Conservation (phyloP, 2,797 vertebrate species). For the Pteronotus mesoamericanus region DNA sequence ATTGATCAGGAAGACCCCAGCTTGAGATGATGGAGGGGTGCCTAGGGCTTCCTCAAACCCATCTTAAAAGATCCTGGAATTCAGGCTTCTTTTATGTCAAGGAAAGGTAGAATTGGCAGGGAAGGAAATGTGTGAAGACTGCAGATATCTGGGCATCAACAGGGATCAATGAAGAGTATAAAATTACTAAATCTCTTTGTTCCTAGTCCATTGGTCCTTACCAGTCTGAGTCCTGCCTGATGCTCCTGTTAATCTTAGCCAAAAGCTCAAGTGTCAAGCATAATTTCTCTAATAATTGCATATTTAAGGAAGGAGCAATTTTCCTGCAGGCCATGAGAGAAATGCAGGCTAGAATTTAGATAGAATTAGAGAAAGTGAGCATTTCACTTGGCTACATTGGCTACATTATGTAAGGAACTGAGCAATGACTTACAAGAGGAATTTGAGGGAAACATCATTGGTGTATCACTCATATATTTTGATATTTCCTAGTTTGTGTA, state of each 20-base stretch:
- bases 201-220: not conserved
- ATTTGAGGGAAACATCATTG: not conserved
- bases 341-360: not conserved
- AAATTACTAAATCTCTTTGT: not conserved
- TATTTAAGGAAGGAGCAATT: not conserved
- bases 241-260: not conserved
- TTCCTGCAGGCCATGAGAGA: not conserved
- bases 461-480: not conserved
- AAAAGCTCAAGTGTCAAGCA: not conserved
- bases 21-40: not conserved
- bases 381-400: not conserved
- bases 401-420: not conserved
- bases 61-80: not conserved
- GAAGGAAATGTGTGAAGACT: not conserved
- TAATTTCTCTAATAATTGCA: not conserved
- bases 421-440: not conserved
- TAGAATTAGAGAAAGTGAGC: not conserved
- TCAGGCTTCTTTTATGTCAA: not conserved
- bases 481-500: not conserved
- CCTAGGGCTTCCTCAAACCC: not conserved
- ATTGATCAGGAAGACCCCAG: not conserved
- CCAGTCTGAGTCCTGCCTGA: not conserved
- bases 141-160: not conserved
- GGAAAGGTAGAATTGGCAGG: not conserved
- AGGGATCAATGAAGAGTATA: not conserved